Base-by-base conservation (phyloP, 2,888 invertebrate species). In the Tineola bisselliella region DNA sequence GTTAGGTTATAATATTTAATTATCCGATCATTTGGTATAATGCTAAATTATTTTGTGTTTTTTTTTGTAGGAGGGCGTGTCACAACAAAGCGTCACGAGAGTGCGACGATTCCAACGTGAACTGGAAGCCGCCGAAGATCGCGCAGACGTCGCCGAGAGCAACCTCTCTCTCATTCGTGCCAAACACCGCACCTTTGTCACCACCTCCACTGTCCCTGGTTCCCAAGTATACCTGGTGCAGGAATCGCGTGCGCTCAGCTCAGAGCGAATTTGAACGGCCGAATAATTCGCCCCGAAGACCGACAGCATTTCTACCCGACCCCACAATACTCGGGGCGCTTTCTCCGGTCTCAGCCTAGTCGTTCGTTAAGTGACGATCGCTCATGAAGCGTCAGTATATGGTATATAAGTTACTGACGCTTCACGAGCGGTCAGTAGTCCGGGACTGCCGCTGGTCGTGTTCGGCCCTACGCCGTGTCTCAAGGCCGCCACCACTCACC, bases 71-170 rank as follows among this genome's bases (percentile, higher is more conserved):
- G 97, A 97, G 91, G 95, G 96, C 71, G 89, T 95, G 84, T 96
- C 96, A 70, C 92, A 92, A 84, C 96, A 96, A 87, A 95, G 93
- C 86, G 93, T 98, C 72, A 96, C 96, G 80, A 92, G 98, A 80
- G 97, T 97, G 70, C 96, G 98, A 83, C 93, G 97, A 88, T 98
- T 98, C 97, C 98, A 98, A 87, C 93, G 98, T 74, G 98, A 98
- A 88, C 88, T 98, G 79, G 98, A 98, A 83, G 97, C 98, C 61
- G 98, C 98, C 68, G 98, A 98, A 84, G 97, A 97, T 84, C 94
- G 98, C 71, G 97, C 97, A 72, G 97, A 98, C 74, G 91, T 91
- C 70, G 97, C 97, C 70, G 97, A 98, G 88, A 94, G 94, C 90
- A 97, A 94, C 87, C 90, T 98, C 81, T 93, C 94, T 71, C 90